phyloP scores from a whole-genome alignment of 2,113 vertebrate species.

The Euleptes europaea region DNA sequence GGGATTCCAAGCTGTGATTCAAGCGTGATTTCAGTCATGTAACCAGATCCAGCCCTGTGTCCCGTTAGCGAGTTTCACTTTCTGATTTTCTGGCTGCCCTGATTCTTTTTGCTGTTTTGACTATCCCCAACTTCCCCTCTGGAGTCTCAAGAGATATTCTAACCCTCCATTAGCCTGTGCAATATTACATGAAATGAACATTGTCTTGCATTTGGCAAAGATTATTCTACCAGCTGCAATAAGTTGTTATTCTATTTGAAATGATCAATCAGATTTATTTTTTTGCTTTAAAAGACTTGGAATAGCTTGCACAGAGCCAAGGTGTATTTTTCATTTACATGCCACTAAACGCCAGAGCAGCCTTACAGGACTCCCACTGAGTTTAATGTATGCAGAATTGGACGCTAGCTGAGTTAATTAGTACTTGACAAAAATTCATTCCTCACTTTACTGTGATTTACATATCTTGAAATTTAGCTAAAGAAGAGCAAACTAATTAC shows the following conservation, averaged over 20 bases:
- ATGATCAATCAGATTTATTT: not conserved
- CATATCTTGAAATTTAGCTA: conserved; percentile 48
- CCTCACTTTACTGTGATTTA: conserved; percentile 51
- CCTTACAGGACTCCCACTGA: conserved; percentile 10
- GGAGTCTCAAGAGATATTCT: not conserved
- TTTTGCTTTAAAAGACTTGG: not conserved
- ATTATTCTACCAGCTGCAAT: not conserved
- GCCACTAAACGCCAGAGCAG: not conserved
- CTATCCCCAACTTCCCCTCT: too few relatives aligned
- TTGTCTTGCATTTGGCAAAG: not conserved
- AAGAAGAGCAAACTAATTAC: conserved; percentile 28
- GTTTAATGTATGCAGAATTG: conserved; percentile 50
- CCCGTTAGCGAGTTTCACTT: not conserved
- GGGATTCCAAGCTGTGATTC: not conserved
- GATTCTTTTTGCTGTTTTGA: not conserved
- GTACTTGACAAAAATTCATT: conserved; percentile 49
- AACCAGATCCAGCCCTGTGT: not conserved
- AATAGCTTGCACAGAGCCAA: not conserved
- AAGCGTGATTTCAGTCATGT: not conserved
- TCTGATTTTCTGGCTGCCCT: not conserved
- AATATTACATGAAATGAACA: not conserved
- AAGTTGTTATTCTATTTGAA: not conserved
- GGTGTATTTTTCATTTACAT: conserved; percentile 17
- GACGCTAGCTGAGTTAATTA: conserved; percentile 44
- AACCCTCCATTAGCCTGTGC: not conserved